Conservation (phyloP, 2,888 invertebrate genomes). For the Melinopterus prodromus region DNA sequence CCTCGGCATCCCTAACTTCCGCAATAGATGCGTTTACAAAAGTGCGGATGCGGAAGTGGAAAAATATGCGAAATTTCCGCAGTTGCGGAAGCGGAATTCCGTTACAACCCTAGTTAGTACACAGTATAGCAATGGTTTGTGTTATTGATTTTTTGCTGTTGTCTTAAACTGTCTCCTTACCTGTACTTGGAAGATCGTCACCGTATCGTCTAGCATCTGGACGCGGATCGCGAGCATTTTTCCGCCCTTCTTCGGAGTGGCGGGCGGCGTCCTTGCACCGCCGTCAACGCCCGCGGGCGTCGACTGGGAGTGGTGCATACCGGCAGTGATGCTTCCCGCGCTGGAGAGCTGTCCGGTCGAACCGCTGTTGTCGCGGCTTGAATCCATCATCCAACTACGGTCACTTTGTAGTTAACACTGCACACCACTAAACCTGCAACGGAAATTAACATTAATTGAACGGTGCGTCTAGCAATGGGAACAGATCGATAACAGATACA, state of each 20-base stretch:
- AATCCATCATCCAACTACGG: constrained; percentile 44
- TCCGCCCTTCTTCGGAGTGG: constrained; percentile 84
- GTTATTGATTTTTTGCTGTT: neutral
- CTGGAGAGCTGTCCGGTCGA: constrained; percentile 59
- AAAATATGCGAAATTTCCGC: no score
- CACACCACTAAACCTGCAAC: constrained; percentile 36
- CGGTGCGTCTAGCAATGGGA: no score
- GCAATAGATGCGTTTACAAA: no score
- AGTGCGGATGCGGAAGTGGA: no score
- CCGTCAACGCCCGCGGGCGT: constrained; percentile 87
- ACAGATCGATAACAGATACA: neutral
- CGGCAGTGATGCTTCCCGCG: constrained; percentile 55
- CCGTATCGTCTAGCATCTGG: constrained; percentile 88
- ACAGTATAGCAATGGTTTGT: no score
- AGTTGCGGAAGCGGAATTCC: no score
- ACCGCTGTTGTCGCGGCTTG: constrained; percentile 52
- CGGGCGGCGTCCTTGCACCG: constrained; percentile 72
- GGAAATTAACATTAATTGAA: neutral
- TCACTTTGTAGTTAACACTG: constrained; percentile 11
- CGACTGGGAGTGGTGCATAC: constrained; percentile 84
- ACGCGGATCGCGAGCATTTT: constrained; percentile 89
- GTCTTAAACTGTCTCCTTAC: constrained; percentile 61
- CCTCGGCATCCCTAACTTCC: no score
- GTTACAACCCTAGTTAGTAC: no score
- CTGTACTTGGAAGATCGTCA: constrained; percentile 93